Base-by-base conservation (phyloP, 2,113 vertebrate genomes). In the Tupaia chinensis region DNA sequence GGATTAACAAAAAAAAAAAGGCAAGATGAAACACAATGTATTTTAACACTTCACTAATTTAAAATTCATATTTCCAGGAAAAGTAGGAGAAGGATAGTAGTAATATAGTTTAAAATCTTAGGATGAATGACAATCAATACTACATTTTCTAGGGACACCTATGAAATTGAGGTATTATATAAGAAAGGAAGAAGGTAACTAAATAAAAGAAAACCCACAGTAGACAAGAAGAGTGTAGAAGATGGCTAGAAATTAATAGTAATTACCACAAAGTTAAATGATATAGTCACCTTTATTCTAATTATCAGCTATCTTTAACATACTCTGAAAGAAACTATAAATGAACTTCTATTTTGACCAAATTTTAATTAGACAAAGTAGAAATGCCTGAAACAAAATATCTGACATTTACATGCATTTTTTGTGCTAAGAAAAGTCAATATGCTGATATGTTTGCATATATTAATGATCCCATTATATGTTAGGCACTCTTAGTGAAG, bases 161-260 rank as follows among this genome's bases (percentile, higher is more conserved):
- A 58, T 69, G 15, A 79, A 89, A 79, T 34, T 25, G 76, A 58
- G 7, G 53, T 34, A 61, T 16, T 44, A 19, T 81, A 60, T 27
- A 79, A 69, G 54, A 69, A 44, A 91, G 32, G 23, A n/a, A 72
- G 7, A 91, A 53, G 22, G 4, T 61, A 29, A 17, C 17, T 61
- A 81, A 91, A 91, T 81, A 81, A 70, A 81, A 80, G 12, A 79
- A 90, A 69, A 90, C 29, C n/a, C 65, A 60, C 58, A 90, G 16
- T 81, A 17, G 27, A 60, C 20, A 89, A 34, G 32, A 3, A 44
- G 58, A 63, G 3, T 68, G 27, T 13, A 72, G 27, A 91, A 72
- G 66, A 61, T 22, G 2, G 4, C n/a, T 53, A 7, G 23, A 82
- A 82, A 73, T n/a, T 5, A 91, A 25, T n/a, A 72, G 56, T 20